Evolutionary conservation across 2,113 vertebrate genomes (phyloP).

Genomic region (Sitta europaea): DNA sequence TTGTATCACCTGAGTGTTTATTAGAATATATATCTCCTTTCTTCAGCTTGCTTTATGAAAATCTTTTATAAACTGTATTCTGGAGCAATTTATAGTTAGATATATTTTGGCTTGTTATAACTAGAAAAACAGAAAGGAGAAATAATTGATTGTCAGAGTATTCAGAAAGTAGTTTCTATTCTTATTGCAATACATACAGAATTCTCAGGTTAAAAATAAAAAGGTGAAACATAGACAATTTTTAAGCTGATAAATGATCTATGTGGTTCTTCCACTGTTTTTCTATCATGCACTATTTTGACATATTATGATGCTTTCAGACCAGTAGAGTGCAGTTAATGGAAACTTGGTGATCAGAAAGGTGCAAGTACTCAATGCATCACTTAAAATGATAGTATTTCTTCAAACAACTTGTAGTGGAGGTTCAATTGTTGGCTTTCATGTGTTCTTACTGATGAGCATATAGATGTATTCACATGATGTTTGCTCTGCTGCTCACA

Average conservation of each 20-base stretch:
- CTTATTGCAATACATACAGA: background rate
- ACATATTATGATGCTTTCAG: background rate
- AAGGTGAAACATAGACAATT: background rate
- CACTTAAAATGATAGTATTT: background rate
- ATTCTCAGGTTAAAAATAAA: background rate
- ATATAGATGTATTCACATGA: background rate
- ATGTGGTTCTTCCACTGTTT: background rate
- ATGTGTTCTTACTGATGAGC: background rate
- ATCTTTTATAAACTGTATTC: constrained; percentile 4
- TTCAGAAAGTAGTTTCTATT: background rate
- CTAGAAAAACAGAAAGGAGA: background rate
- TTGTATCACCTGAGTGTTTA: constrained; percentile 46
- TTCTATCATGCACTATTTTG: background rate
- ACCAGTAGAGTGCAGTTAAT: background rate
- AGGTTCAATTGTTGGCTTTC: background rate
- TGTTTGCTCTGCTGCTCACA: background rate
- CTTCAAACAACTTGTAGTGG: background rate
- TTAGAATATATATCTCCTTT: constrained; percentile 51
- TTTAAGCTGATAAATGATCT: background rate
- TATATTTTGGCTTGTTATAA: constrained; percentile 12
- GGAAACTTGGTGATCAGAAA: background rate
- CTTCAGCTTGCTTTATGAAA: constrained; percentile 50
- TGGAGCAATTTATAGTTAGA: constrained; percentile 32
- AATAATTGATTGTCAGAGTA: background rate
- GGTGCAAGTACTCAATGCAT: background rate